Conservation (phyloP, 92 coral and sea anemone species). For the Epizoanthus rinbou region DNA sequence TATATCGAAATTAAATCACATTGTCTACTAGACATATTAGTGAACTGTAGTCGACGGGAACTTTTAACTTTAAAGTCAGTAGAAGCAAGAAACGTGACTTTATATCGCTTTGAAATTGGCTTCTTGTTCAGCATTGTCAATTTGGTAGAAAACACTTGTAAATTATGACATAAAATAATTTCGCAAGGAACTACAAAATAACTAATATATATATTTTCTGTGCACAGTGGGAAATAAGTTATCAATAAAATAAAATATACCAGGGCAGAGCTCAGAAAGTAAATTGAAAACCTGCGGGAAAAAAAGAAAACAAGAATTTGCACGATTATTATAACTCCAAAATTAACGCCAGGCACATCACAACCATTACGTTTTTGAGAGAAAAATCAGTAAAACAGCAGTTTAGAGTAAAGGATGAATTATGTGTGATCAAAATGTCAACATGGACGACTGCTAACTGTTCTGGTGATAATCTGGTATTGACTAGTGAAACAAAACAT, state of each 20-base stretch:
- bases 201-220: not conserved
- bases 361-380: constrained; percentile 10
- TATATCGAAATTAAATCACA: not conserved
- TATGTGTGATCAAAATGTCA: constrained; percentile 30
- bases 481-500: constrained; percentile 8
- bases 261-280: too few relatives aligned
- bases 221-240: not conserved
- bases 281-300: too few relatives aligned
- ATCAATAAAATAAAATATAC: not conserved
- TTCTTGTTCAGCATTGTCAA: not conserved
- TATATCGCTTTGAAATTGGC: not conserved
- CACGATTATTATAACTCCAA: not conserved
- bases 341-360: not conserved
- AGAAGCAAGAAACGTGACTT: not conserved
- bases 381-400: not conserved
- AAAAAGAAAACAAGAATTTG: too few relatives aligned
- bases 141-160: not conserved
- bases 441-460: constrained; percentile 20
- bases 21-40: not conserved
- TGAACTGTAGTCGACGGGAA: not conserved
- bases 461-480: constrained; percentile 15
- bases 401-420: constrained; percentile 26
- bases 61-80: not conserved
- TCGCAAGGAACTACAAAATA: not conserved
- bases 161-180: not conserved